Evolutionary conservation across 2,888 invertebrate genomes (phyloP), one percentile per base, ranked within the genome.

Genomic region (Scaptodrosophila latifasciaeformis): DNA sequence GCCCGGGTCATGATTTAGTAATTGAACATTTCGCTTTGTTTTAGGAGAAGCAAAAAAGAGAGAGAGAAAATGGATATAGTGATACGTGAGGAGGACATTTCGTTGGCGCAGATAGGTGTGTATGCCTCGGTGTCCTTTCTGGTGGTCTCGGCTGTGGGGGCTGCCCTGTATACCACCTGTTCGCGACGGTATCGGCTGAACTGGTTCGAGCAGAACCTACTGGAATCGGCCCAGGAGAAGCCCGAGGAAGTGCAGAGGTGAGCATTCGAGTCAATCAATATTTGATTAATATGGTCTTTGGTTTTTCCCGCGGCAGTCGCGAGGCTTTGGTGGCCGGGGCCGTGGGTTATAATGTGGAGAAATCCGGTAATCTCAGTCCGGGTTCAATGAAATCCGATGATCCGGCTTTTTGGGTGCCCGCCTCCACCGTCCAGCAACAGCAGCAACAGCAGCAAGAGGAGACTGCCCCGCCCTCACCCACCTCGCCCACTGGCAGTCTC

Each of bases 181-280:
- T 88, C 89, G 13, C 86, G 86, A 53, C 87, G 87, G 37, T 89
- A 88, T 71, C 85, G 88, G 29, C 85, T 90, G 31, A 90, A 90
- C 80, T 90, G 90, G 90, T 90, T 89, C 67, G 90, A 90, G 79
- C 88, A 88, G 62, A 88, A 87, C 59, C 81, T 90, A 4, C 78
- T 90, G 21, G 89, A 90, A 64, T 87, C 88, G 0, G 88, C 88
- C 15, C 82, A 68, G 29, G 87, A 87, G 59, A 84, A 81, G 59
- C 86, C 84, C 43, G 86, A 86, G 40, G 78, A 86, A 24, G 85
- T 82, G 15, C 86, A 87, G 54, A 86, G 87, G 87, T 87, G 40
- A 40, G 37, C 27, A 45, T 12, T 21, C 5, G 7, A 37, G 5
- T 19, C 39, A 17, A 18, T 10, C 2, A 12, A 24, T 15, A 17